Base-by-base conservation (phyloP, 2,888 invertebrate species). In the Philereme transversata region DNA sequence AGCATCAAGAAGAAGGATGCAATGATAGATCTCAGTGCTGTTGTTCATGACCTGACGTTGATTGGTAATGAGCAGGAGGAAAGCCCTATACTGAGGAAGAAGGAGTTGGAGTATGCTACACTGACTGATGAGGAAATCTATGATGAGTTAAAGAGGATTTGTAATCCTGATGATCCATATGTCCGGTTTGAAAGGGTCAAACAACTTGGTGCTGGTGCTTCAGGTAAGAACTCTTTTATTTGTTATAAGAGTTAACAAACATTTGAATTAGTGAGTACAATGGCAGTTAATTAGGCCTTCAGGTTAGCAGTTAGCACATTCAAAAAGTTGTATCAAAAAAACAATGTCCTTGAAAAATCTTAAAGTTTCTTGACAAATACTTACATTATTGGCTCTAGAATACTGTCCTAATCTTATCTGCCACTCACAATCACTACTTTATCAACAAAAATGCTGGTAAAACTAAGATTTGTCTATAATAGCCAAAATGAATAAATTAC, bases 151-250 rank as follows among this genome's bases (percentile, higher is more conserved):
- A 93, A 94, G 68, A 94, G 93, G 67, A 96, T 98, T 77, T 98
- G 98, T 74, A 96, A 97, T 79, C 93, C 94, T 7, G 96, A 96
- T 56, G 95, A 98, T 88, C 98, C 98, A 0, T 93, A 95, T 67
- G 93, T 95, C 33, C 94, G 97, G 68, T 99, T 98, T 84, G 95
- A 96, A 68, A 94, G 96, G 67, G 94, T 95, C 67, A 96, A 96
- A 78, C 97, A 98, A 83, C 95, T 98, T 51, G 98, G 98, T 54
- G 96, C 97, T 36, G 98, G 98, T 9, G 98, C 98, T 48, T 98
- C 98, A 40, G 93, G 93, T 93, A 82, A 71, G 33, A 6, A 57
- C 36, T 22, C 7, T 50, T 51, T 40, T 6, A 40, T 6, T 6
- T 3, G 22, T 22, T 22, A 22, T 22, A 22, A 22, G 22, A 22